phyloP scores from a whole-genome alignment of 2,797 vertebrate genomes.

The Hydrophis major region DNA sequence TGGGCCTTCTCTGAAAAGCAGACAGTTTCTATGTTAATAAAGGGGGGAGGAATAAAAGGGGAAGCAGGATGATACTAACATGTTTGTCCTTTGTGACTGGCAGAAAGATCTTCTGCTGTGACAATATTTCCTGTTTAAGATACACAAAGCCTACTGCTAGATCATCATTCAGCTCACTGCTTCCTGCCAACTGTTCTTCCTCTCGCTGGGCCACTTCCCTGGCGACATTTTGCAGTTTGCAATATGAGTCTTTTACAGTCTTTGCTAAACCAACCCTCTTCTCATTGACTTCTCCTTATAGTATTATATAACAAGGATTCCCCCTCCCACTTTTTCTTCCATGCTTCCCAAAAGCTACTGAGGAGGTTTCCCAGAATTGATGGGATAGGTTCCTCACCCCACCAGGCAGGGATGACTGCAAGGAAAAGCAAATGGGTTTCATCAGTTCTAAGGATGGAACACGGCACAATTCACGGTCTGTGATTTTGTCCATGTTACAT shows the following conservation, averaged over 20 bases:
- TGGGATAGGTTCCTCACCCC: background rate
- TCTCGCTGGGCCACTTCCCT: conserved; percentile 15
- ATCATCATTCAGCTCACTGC: conserved; percentile 34
- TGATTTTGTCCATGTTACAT: background rate
- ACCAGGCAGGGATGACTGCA: background rate
- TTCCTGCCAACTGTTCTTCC: conserved; percentile 18
- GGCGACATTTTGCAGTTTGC: conserved; percentile 1
- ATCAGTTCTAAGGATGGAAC: background rate
- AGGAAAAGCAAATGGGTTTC: background rate
- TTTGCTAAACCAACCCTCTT: background rate
- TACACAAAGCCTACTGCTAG: conserved; percentile 15
- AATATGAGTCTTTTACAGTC: background rate
- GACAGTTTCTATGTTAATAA: background rate
- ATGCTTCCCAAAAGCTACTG: no score
- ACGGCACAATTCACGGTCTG: background rate
- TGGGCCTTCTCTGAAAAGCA: background rate
- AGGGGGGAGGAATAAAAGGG: background rate
- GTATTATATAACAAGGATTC: background rate
- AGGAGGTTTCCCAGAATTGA: background rate
- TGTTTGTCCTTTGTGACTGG: conserved; percentile 25
- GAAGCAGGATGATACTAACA: background rate
- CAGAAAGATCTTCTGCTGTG: conserved; percentile 30
- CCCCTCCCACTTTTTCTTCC: background rate
- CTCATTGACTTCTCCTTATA: background rate
- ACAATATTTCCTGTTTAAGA: conserved; percentile 28